Conservation (phyloP, 2,888 invertebrate genomes). For the Xylota segnis region DNA sequence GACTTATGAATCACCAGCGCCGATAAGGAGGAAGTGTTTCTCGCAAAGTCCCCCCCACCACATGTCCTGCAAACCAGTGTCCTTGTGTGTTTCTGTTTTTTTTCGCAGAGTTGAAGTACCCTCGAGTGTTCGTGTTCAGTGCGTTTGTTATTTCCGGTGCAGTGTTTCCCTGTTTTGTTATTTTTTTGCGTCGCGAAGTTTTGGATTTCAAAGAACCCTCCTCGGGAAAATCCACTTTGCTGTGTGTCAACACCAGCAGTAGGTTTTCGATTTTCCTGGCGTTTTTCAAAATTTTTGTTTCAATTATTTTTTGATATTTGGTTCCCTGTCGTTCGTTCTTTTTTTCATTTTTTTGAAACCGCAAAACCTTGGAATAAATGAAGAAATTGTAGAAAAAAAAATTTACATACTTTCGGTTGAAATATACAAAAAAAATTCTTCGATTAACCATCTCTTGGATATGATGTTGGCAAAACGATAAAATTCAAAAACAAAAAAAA, state of each 20-base stretch:
- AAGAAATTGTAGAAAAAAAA: conserved; percentile 6
- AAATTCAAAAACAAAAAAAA: background rate
- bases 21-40: background rate
- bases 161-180: conserved; percentile 19
- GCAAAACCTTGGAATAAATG: conserved; percentile 42
- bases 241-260: conserved; percentile 7
- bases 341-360: conserved; percentile 21
- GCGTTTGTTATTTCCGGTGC: conserved; percentile 44
- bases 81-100: conserved; percentile 28
- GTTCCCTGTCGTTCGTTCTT: conserved; percentile 13
- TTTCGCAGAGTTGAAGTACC: conserved; percentile 20
- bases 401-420: background rate
- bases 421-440: background rate
- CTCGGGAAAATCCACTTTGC: conserved; percentile 46
- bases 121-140: background rate
- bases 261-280: conserved; percentile 1
- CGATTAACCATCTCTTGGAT: background rate
- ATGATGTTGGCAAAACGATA: background rate
- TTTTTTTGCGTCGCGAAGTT: conserved; percentile 31
- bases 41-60: background rate
- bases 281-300: background rate
- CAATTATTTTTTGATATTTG: conserved; percentile 21
- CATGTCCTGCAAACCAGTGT: conserved; percentile 6
- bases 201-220: conserved; percentile 44
- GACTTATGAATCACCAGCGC: conserved; percentile 3